These are phyloP conservation scores for Heliconius ethilla DNA, from an alignment of 2,888 invertebrate species.

Conservation along the genomic window DNA sequence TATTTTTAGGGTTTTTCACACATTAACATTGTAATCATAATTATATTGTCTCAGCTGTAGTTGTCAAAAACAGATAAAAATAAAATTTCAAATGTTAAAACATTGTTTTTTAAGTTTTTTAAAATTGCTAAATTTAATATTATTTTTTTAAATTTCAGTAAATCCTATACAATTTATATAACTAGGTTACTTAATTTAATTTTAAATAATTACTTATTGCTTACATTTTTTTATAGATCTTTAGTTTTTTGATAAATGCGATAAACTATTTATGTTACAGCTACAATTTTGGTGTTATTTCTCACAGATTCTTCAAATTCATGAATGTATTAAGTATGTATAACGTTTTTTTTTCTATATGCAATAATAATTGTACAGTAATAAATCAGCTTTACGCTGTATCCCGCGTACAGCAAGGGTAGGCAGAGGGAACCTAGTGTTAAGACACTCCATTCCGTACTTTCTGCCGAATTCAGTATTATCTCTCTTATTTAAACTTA, in stretches of 20 bases:
- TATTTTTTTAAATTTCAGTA: not conserved
- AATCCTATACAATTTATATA: not conserved
- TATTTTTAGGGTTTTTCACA: too few relatives aligned
- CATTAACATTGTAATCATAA: too few relatives aligned
- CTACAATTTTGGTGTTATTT: conserved; percentile 42
- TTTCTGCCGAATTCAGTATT: not conserved
- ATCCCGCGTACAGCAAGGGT: not conserved
- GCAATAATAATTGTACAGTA: too few relatives aligned
- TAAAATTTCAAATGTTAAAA: not conserved
- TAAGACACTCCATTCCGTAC: not conserved
- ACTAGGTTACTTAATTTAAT: not conserved
- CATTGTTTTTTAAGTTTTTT: not conserved
- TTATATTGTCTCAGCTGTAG: not conserved
- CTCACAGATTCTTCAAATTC: conserved; percentile 37
- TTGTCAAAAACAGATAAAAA: not conserved
- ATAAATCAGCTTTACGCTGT: not conserved
- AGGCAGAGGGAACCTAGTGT: not conserved
- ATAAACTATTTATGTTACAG: conserved; percentile 37
- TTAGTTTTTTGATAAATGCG: not conserved
- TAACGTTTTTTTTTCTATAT: too few relatives aligned
- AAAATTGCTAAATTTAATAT: not conserved
- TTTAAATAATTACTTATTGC: not conserved
- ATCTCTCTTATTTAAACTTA: too few relatives aligned
- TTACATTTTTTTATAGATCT: not conserved
- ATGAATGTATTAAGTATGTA: conserved; percentile 7